A percentile compares a stretch with the other conserved stretches of the same genome.
These are phyloP conservation scores for Erpobdella octoculata DNA, from an alignment of 2,888 invertebrate genomes.

Conservation along the genomic window DNA sequence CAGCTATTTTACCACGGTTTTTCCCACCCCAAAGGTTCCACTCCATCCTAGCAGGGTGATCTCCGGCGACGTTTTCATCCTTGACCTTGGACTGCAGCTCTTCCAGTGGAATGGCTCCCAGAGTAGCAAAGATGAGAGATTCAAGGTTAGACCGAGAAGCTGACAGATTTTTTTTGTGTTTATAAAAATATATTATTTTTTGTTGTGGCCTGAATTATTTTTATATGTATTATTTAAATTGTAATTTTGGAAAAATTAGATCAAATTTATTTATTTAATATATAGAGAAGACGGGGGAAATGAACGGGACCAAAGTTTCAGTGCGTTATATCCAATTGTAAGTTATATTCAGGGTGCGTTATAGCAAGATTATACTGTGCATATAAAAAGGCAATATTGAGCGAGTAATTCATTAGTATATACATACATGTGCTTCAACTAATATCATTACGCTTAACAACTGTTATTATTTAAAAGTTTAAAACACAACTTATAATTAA, in stretches of 20 bases:
- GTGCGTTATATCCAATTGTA: too few relatives aligned
- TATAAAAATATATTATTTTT: too few relatives aligned
- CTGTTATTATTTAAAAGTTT: neutral
- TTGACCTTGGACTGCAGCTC: slow-evolving; percentile 38
- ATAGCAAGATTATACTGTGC: too few relatives aligned
- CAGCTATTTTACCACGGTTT: too few relatives aligned
- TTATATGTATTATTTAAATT: too few relatives aligned
- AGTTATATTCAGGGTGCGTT: too few relatives aligned
- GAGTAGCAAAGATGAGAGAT: slow-evolving; percentile 47
- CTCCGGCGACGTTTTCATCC: slow-evolving; percentile 24
- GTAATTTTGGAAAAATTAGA: too few relatives aligned
- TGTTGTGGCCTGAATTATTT: too few relatives aligned
- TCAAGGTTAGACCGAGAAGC: slow-evolving; percentile 39
- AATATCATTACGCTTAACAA: too few relatives aligned
- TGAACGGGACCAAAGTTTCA: neutral
- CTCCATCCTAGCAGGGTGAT: slow-evolving; percentile 20
- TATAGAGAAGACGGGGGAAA: neutral
- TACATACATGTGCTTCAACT: too few relatives aligned
- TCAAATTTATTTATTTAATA: neutral
- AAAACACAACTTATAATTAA: neutral
- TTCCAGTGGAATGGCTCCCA: slow-evolving; percentile 48
- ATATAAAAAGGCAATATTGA: too few relatives aligned
- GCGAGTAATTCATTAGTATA: too few relatives aligned
- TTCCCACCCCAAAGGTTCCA: slow-evolving; percentile 16
- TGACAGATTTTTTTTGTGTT: neutral